A percentile compares a stretch with the other conserved stretches of the same genome.
phyloP scores from a whole-genome alignment of 2,888 invertebrate species.

The Epicampocera succincta region DNA sequence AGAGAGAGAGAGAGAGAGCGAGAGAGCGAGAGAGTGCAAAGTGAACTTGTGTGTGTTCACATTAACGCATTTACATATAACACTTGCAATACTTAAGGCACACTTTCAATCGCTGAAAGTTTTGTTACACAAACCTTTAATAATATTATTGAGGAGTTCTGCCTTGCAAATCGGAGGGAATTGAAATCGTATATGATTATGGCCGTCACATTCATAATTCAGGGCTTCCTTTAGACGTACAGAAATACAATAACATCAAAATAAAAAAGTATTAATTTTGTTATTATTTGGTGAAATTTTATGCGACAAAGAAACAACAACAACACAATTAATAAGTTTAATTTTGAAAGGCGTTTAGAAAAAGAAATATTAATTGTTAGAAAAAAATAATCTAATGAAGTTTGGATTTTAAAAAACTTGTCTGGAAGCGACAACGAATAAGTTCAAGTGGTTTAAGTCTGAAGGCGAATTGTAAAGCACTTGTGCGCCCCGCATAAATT shows the following conservation, averaged over 20 bases:
- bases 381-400: not conserved
- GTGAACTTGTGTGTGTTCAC: too few relatives aligned
- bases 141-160: slow-evolving; percentile 27
- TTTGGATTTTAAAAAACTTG: too few relatives aligned
- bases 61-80: slow-evolving; percentile 26
- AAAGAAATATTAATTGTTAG: not conserved
- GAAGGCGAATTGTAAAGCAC: too few relatives aligned
- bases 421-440: too few relatives aligned
- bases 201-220: too few relatives aligned
- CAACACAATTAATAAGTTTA: not conserved
- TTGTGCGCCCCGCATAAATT: too few relatives aligned
- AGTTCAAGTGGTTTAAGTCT: too few relatives aligned
- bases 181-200: too few relatives aligned
- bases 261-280: not conserved
- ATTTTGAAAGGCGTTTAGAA: not conserved
- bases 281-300: slow-evolving; percentile 19
- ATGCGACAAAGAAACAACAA: not conserved
- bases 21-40: slow-evolving; percentile 7
- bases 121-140: slow-evolving; percentile 4
- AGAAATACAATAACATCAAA: not conserved
- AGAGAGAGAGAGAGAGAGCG: not conserved
- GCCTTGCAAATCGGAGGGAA: slow-evolving; percentile 19
- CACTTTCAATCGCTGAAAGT: slow-evolving; percentile 44
- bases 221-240: not conserved
- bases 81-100: slow-evolving; percentile 16